phyloP scores from a whole-genome alignment of 2,888 invertebrate genomes.

The Ceratothoa steindachneri region DNA sequence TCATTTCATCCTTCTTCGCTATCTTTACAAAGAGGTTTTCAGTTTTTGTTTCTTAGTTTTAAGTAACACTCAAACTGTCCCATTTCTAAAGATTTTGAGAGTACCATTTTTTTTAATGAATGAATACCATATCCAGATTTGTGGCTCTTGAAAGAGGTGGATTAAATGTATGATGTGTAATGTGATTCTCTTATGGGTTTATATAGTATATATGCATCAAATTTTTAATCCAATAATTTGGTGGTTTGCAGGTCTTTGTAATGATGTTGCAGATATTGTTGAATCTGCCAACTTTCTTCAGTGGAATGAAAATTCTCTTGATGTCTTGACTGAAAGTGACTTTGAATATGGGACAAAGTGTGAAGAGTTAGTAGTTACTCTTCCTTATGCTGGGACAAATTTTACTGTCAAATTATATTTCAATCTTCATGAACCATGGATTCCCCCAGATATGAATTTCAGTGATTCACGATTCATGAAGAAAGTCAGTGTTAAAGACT shows the following conservation, averaged over 20 bases:
- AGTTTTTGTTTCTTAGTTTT: too few relatives aligned
- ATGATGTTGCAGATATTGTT: conserved; percentile 30
- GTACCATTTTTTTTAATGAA: too few relatives aligned
- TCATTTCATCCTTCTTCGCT: too few relatives aligned
- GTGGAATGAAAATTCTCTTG: conserved; percentile 11
- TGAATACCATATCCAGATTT: too few relatives aligned
- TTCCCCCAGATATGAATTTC: conserved; percentile 71
- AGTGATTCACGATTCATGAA: conserved; percentile 65
- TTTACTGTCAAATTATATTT: conserved; percentile 69
- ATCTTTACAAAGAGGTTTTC: too few relatives aligned
- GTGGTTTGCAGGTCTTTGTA: conserved; percentile 23
- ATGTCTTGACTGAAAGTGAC: conserved; percentile 5
- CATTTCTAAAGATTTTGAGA: too few relatives aligned
- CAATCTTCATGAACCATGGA: conserved; percentile 61
- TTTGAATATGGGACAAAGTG: conserved; percentile 29
- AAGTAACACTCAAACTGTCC: too few relatives aligned
- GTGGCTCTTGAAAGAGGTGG: too few relatives aligned
- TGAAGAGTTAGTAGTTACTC: conserved; percentile 62
- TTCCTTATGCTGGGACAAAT: conserved; percentile 67
- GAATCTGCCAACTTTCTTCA: conserved; percentile 14
- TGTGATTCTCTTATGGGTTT: too few relatives aligned
- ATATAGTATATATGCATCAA: too few relatives aligned
- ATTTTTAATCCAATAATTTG: too few relatives aligned
- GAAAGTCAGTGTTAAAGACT: conserved; percentile 58
- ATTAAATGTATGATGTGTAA: too few relatives aligned